Base-by-base conservation (phyloP, 2,797 vertebrate genomes). In the Chrysolophus pictus region DNA sequence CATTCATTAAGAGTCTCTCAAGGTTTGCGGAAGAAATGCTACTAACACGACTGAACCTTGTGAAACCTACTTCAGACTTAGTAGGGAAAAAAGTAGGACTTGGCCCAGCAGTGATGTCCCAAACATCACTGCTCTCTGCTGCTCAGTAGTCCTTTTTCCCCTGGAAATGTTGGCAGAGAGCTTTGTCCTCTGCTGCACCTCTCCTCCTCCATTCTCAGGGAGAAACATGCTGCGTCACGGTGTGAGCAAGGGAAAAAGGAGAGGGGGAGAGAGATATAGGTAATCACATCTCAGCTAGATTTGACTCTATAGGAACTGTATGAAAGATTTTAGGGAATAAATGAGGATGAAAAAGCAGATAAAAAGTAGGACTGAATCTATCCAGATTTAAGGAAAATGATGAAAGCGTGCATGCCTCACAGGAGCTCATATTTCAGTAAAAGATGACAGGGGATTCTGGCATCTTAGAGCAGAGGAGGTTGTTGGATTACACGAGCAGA, bases 341-440 rank as follows among this genome's bases (percentile, higher is more conserved):
- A 86, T 42, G 88, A 8, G 21, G 37, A 59, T 60, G 56, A 68
- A 60, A 85, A 90, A 72, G 16, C 42, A 93, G 85, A 81, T 42
- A 85, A 75, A 85, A 78, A 51, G 8, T n/a, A 2, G 35, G 26
- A 56, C 13, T 23, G 18, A 76, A 76, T 73, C 46, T 84, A 49
- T 58, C 33, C 39, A 88, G 42, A 44, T 51, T 67, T 90, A 86
- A 90, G 63, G 39, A 75, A 86, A 92, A 23, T 35, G 11, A 11
- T 71, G 71, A 79, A 71, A 64, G 11, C 67, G 46, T 12, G 26
- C n/a, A 31, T 79, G 56, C 47, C 60, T 88, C 53, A 42, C 42
- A 68, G 60, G 68, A 92, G 53, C 39, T 58, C 73, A 51, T 92
- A 88, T 79, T 93, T 91, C 53, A 88, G 23, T 46, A 79, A 71